Conservation (phyloP, 2,888 invertebrate species). For the Heteropelma amictum region DNA sequence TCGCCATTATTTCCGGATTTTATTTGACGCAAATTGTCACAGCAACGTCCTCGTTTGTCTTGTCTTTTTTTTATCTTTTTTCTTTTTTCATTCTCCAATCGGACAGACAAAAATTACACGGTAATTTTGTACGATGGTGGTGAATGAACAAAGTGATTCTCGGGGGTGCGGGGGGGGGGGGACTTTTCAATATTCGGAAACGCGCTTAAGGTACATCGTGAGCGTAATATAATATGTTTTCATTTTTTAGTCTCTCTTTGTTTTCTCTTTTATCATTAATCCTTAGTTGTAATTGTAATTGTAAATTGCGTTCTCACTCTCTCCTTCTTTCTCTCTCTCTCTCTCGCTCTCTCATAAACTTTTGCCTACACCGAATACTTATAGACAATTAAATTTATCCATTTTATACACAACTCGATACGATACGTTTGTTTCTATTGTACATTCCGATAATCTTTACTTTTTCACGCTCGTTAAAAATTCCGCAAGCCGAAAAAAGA, state of each 20-base stretch:
- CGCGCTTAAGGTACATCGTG: constrained; percentile 59
- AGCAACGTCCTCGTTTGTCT: too few species aligned
- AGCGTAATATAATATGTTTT: constrained; percentile 53
- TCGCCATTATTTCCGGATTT: background rate
- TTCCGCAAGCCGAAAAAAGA: too few species aligned
- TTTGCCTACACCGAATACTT: constrained; percentile 45
- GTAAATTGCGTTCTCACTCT: constrained; percentile 37
- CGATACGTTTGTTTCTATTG: constrained; percentile 18
- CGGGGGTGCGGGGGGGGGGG: background rate
- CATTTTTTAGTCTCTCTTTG: background rate
- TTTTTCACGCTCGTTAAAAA: too few species aligned
- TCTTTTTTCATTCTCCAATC: constrained; percentile 10
- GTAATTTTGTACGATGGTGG: constrained; percentile 9
- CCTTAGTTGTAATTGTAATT: constrained; percentile 56
- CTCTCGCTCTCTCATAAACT: constrained; percentile 8
- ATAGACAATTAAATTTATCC: constrained; percentile 49
- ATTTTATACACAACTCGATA: constrained; percentile 11
- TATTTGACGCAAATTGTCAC: constrained; percentile 14
- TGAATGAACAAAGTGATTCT: background rate
- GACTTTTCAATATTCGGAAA: constrained; percentile 50
- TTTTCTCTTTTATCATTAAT: constrained; percentile 30
- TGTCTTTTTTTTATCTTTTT: constrained; percentile 32
- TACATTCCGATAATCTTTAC: constrained; percentile 27
- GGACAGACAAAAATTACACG: background rate
- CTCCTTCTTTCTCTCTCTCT: constrained; percentile 20